Conservation (phyloP, 2,888 invertebrate species). For the Rosalia funebris region DNA sequence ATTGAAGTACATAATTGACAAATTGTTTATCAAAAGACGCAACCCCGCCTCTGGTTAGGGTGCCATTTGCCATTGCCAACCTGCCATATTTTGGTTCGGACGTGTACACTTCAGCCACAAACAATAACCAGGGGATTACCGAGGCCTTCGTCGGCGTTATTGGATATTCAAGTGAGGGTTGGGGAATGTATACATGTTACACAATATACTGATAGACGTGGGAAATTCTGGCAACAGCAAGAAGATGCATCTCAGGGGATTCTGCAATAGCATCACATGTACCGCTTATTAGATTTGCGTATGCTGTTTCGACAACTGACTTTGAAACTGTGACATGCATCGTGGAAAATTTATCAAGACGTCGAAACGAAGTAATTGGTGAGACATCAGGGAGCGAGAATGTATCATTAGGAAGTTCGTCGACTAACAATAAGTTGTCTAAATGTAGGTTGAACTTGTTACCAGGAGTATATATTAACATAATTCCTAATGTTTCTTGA, state of each 20-base stretch:
- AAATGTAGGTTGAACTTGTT: too few relatives aligned
- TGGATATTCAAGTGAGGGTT: conserved; percentile 53
- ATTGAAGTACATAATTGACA: too few relatives aligned
- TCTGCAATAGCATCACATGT: conserved; percentile 8
- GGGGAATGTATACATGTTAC: conserved; percentile 42
- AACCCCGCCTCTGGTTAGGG: conserved; percentile 11
- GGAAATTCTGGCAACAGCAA: conserved; percentile 31
- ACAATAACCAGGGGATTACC: conserved; percentile 56
- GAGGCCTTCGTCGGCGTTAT: conserved; percentile 53
- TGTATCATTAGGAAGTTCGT: too few relatives aligned
- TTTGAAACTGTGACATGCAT: too few relatives aligned
- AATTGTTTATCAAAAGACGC: too few relatives aligned
- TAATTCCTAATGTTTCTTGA: too few relatives aligned
- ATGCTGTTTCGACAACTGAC: conserved; percentile 5
- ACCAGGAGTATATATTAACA: too few relatives aligned
- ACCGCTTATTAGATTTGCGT: conserved; percentile 27
- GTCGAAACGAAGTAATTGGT: too few relatives aligned
- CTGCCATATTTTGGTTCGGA: conserved; percentile 36
- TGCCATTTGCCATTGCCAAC: conserved; percentile 35
- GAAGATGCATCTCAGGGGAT: conserved; percentile 10
- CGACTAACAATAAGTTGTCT: too few relatives aligned
- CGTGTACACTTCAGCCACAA: conserved; percentile 42
- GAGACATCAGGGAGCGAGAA: too few relatives aligned
- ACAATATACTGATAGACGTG: conserved; percentile 48
- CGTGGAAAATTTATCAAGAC: too few relatives aligned